phyloP scores from a whole-genome alignment of 1,140 invertebrate species.

The Macrotrachela quadricornifera region DNA sequence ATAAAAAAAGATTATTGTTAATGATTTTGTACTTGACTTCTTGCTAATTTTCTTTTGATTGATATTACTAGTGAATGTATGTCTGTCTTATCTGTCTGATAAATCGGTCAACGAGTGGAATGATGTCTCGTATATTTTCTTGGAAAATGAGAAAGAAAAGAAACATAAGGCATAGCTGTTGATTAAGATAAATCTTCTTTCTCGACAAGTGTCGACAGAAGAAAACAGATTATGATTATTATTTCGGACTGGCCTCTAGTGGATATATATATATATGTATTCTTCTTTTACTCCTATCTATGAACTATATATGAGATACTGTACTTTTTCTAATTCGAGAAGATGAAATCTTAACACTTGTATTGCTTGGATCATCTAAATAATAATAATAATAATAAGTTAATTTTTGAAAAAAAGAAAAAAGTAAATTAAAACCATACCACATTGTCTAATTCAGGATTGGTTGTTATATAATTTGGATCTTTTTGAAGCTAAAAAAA shows the following conservation, averaged over 20 bases:
- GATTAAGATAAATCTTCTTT: background rate
- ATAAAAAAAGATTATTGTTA: background rate
- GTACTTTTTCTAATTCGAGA: conserved; percentile 99
- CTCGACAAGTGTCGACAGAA: background rate
- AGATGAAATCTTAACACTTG: conserved; percentile 99
- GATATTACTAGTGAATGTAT: too few relatives aligned
- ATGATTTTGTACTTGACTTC: background rate
- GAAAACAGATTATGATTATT: background rate
- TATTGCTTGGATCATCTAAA: conserved; percentile 94
- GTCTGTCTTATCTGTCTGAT: background rate
- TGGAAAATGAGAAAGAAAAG: background rate
- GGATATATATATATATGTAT: background rate
- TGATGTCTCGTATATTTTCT: background rate
- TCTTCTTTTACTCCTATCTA: background rate
- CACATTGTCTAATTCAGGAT: conserved; percentile 31
- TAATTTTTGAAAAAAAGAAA: background rate
- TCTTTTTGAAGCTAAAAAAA: conserved; percentile 1
- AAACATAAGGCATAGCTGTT: background rate
- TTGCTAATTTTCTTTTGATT: background rate
- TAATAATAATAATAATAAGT: background rate
- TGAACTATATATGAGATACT: conserved; percentile 19
- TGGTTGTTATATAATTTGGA: conserved; percentile 12
- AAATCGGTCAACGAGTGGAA: background rate
- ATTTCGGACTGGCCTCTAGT: background rate
- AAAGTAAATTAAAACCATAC: conserved; percentile 13